Evolutionary conservation across 2,113 vertebrate species (phyloP).

Genomic region (Melospiza melodia): DNA sequence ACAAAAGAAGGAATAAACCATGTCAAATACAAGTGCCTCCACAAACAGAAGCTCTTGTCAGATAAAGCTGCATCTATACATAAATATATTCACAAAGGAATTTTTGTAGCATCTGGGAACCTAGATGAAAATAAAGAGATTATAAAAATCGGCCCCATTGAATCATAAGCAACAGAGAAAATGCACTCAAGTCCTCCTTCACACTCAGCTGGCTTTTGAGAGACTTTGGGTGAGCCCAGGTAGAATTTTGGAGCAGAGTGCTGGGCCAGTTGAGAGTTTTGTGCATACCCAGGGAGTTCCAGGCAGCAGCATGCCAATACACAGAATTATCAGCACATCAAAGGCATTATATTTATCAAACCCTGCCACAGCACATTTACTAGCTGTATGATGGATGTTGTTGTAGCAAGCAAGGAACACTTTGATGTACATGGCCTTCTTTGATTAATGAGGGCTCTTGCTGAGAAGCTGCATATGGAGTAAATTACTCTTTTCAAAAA

Average conservation of each 20-base stretch:
- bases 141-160: neutral
- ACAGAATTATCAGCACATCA: conserved; percentile 77
- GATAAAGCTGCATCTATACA: neutral
- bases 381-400: conserved; percentile 81
- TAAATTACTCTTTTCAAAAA: conserved; percentile 87
- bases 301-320: conserved; percentile 63
- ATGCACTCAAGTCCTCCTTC: neutral
- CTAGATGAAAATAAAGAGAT: neutral
- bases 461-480: conserved; percentile 79
- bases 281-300: conserved; percentile 39
- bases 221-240: neutral
- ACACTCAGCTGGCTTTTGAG: neutral
- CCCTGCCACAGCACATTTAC: conserved; percentile 78
- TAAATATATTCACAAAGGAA: neutral
- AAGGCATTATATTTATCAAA: conserved; percentile 79
- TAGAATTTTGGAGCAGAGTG: neutral
- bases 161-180: neutral
- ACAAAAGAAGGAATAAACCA: neutral
- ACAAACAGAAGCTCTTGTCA: neutral
- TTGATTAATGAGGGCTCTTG: conserved; percentile 87
- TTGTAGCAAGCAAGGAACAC: conserved; percentile 74
- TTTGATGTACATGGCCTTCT: conserved; percentile 83
- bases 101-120: neutral
- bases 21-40: neutral
- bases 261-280: neutral